phyloP scores from a whole-genome alignment of 2,888 invertebrate species.

The Fragum fragum region DNA sequence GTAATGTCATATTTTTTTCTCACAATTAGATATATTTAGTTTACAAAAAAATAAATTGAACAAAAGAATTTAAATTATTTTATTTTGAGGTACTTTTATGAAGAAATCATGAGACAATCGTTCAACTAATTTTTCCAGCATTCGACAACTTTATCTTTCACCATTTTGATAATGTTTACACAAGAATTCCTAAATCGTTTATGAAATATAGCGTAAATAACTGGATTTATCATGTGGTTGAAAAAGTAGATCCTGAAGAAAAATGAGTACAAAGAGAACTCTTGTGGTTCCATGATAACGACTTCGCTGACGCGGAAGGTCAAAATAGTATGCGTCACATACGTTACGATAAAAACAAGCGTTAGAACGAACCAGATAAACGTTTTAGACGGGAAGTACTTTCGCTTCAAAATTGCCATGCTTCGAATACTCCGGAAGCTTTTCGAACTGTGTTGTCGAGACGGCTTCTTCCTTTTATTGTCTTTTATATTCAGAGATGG shows the following conservation, averaged over 20 bases:
- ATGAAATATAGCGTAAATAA: conserved; percentile 63
- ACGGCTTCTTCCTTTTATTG: conserved; percentile 12
- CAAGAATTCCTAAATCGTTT: conserved; percentile 57
- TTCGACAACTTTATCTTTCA: conserved; percentile 34
- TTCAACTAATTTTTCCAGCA: conserved; percentile 1
- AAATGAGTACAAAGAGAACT: conserved; percentile 57
- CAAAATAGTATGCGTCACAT: conserved; percentile 46
- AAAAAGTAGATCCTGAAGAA: conserved; percentile 62
- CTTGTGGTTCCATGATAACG: conserved; percentile 43
- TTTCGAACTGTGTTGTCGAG: conserved; percentile 38
- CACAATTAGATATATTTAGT: too few species aligned
- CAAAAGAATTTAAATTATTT: too few species aligned
- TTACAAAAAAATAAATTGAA: too few species aligned
- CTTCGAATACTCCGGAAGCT: conserved; percentile 51
- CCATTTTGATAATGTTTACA: conserved; percentile 35
- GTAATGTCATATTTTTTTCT: too few species aligned
- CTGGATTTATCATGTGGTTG: conserved; percentile 62
- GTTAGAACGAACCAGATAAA: conserved; percentile 65
- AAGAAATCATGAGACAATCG: too few species aligned
- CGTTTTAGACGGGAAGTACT: conserved; percentile 58
- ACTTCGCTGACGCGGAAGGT: conserved; percentile 45
- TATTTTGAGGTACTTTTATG: too few species aligned
- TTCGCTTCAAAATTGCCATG: conserved; percentile 29
- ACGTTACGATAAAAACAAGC: conserved; percentile 59
- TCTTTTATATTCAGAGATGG: conserved; percentile 24